phyloP scores from a whole-genome alignment of 2,113 vertebrate species.

The Neotoma lepida region DNA sequence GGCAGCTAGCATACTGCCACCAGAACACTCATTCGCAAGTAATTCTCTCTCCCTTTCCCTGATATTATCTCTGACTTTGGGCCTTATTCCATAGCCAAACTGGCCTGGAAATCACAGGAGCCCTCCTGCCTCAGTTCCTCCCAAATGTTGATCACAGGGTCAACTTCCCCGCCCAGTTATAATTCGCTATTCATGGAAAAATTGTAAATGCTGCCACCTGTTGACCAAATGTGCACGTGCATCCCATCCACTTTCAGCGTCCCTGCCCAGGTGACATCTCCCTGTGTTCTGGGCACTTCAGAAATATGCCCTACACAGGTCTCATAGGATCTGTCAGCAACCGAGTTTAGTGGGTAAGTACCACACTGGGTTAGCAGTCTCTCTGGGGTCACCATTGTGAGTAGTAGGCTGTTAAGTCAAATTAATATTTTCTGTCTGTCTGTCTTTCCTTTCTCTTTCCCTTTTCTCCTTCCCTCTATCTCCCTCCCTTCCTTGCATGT shows the following conservation, averaged over 20 bases:
- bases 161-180: neutral
- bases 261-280: neutral
- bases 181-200: conserved; percentile 2
- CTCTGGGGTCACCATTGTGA: neutral
- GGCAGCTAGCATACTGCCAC: neutral
- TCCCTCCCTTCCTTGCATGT: too few species aligned
- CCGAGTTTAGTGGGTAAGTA: neutral
- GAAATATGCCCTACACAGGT: neutral
- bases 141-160: neutral
- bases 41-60: too few species aligned
- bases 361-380: neutral
- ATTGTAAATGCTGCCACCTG: conserved; percentile 73
- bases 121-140: too few species aligned
- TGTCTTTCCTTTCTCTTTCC: neutral
- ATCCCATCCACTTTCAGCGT: neutral
- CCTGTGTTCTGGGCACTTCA: neutral
- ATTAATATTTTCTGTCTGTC: neutral
- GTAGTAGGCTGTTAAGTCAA: neutral
- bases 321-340: neutral
- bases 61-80: too few species aligned
- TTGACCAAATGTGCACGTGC: conserved; percentile 44
- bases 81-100: too few species aligned
- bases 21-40: neutral
- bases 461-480: neutral
- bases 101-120: neutral